These are phyloP conservation scores for Nasalis larvatus DNA, from an alignment of 2,113 vertebrate genomes.

Conservation along the genomic window DNA sequence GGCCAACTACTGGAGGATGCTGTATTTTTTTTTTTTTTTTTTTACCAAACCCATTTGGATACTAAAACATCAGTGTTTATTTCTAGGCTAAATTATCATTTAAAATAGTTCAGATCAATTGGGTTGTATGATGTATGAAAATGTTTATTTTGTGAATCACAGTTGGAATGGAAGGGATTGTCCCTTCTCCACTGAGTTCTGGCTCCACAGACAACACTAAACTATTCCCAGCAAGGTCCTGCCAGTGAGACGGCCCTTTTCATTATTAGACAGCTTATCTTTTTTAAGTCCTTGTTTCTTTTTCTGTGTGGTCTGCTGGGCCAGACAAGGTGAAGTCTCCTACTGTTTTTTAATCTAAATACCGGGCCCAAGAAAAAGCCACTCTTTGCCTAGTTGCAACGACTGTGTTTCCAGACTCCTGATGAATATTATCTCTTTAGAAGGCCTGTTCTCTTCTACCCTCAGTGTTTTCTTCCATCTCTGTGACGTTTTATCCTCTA, in stretches of 20 bases:
- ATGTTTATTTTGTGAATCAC: background rate
- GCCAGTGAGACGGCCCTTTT: background rate
- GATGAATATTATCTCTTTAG: background rate
- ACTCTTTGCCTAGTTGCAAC: background rate
- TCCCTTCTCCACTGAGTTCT: background rate
- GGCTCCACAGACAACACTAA: background rate
- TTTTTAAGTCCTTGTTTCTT: background rate
- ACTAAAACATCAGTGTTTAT: background rate
- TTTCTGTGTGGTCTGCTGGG: background rate
- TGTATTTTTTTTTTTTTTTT: background rate
- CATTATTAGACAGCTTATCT: background rate
- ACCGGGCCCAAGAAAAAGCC: background rate
- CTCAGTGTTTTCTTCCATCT: background rate
- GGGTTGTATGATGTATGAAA: background rate
- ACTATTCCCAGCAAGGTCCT: background rate
- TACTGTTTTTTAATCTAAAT: background rate
- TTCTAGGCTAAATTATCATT: background rate
- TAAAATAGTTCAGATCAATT: background rate
- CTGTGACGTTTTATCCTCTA: background rate
- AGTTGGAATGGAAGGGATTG: background rate
- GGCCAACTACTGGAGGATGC: background rate
- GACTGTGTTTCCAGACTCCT: background rate
- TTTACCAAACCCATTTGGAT: background rate
- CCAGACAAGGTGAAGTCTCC: background rate
- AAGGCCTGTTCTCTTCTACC: background rate